A percentile compares a stretch with the other conserved stretches of the same genome.
phyloP scores from a whole-genome alignment of 2,113 vertebrate species.

The Athene cunicularia region DNA sequence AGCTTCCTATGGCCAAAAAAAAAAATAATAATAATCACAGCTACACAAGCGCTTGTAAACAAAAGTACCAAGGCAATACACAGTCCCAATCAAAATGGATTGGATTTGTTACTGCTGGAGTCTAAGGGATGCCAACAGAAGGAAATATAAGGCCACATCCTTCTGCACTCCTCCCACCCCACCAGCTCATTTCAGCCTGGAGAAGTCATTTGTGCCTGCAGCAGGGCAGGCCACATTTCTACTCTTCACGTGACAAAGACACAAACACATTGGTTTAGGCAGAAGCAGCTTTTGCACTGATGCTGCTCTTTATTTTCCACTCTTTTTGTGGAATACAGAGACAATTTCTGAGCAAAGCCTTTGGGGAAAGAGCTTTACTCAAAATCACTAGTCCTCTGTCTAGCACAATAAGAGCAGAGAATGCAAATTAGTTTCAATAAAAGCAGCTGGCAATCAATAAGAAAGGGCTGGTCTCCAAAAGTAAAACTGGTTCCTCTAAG shows the following conservation, averaged over 20 bases:
- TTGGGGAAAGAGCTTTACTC: slow-evolving; percentile 50
- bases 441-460: slow-evolving; percentile 65
- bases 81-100: background rate
- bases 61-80: background rate
- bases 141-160: background rate
- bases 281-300: slow-evolving; percentile 48
- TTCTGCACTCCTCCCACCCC: background rate
- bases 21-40: background rate
- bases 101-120: background rate
- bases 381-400: slow-evolving; percentile 65
- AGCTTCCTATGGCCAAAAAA: background rate
- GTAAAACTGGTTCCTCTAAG: slow-evolving; percentile 47
- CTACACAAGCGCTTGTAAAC: background rate
- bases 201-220: background rate
- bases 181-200: background rate
- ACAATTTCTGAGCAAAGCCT: slow-evolving; percentile 56
- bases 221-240: background rate
- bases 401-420: slow-evolving; percentile 63
- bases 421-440: slow-evolving; percentile 69
- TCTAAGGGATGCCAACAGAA: background rate
- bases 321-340: slow-evolving; percentile 45
- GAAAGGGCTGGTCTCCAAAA: slow-evolving; percentile 19
- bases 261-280: slow-evolving; percentile 13
- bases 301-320: slow-evolving; percentile 44
- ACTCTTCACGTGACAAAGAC: slow-evolving; percentile 20